These are phyloP conservation scores for Calameuta filiformis DNA, from an alignment of 2,888 invertebrate genomes.

Conservation along the genomic window DNA sequence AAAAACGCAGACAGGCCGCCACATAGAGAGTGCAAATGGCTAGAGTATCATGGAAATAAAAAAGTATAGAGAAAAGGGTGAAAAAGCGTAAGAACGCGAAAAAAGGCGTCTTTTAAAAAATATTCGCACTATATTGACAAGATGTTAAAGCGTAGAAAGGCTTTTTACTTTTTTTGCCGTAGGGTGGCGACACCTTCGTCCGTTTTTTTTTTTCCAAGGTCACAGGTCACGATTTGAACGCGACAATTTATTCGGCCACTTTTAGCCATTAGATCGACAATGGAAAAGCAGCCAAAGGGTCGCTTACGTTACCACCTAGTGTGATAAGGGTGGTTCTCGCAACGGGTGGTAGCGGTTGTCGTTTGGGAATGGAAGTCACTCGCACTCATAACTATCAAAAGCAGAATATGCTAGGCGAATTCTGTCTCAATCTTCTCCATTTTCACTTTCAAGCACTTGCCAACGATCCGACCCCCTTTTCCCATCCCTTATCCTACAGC, in stretches of 20 bases:
- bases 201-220: neutral
- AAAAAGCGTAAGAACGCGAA: neutral
- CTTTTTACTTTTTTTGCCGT: neutral
- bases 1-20: slow-evolving; percentile 49
- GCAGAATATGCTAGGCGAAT: slow-evolving; percentile 42
- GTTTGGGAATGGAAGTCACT: slow-evolving; percentile 38
- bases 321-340: slow-evolving; percentile 37
- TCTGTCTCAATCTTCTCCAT: slow-evolving; percentile 21
- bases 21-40: neutral
- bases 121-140: neutral
- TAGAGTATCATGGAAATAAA: neutral
- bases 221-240: neutral
- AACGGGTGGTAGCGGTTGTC: slow-evolving; percentile 38
- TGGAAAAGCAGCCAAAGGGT: slow-evolving; percentile 3
- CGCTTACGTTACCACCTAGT: neutral
- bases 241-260: slow-evolving; percentile 9
- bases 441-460: slow-evolving; percentile 24
- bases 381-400: slow-evolving; percentile 58
- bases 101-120: neutral
- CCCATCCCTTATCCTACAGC: neutral
- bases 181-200: neutral
- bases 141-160: neutral
- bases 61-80: neutral
- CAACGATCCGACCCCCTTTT: slow-evolving; percentile 4
- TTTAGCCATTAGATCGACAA: slow-evolving; percentile 3